Percentiles rank a stretch among this genome's conserved stretches.
Conservation (phyloP, 2,888 invertebrate species). For the Anoncus sp. region DNA sequence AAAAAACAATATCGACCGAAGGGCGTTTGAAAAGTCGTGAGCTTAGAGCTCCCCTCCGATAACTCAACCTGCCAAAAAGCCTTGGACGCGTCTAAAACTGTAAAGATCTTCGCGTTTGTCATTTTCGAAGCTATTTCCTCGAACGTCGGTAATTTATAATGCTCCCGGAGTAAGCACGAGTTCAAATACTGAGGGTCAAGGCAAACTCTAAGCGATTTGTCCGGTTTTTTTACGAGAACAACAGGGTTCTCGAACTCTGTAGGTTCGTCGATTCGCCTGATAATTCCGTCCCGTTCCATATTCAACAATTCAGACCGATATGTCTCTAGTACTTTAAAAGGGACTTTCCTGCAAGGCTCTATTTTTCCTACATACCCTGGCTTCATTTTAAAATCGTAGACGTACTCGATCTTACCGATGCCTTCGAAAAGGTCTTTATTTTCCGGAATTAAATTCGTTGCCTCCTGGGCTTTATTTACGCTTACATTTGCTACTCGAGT, state of each 20-base stretch:
- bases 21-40: slow-evolving; percentile 72
- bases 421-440: slow-evolving; percentile 59
- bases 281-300: slow-evolving; percentile 53
- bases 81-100: slow-evolving; percentile 67
- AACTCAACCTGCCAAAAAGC: slow-evolving; percentile 72
- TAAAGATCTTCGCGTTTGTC: slow-evolving; percentile 66
- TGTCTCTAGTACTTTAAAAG: not conserved
- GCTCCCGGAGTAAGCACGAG: slow-evolving; percentile 66
- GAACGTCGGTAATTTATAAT: slow-evolving; percentile 71
- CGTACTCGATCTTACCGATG: slow-evolving; percentile 54
- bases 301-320: not conserved
- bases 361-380: slow-evolving; percentile 50
- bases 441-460: slow-evolving; percentile 27
- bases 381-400: slow-evolving; percentile 62
- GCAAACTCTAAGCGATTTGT: slow-evolving; percentile 70
- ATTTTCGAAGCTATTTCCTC: slow-evolving; percentile 72
- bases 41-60: slow-evolving; percentile 66
- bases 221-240: slow-evolving; percentile 60
- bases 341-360: slow-evolving; percentile 12
- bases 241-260: slow-evolving; percentile 63
- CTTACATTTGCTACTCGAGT: not conserved
- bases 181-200: slow-evolving; percentile 74
- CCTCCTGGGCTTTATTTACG: no score
- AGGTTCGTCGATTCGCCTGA: slow-evolving; percentile 52
- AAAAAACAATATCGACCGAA: slow-evolving; percentile 72